Evolutionary conservation across 2,113 vertebrate genomes (phyloP).

Genomic region (Rynchops niger): DNA sequence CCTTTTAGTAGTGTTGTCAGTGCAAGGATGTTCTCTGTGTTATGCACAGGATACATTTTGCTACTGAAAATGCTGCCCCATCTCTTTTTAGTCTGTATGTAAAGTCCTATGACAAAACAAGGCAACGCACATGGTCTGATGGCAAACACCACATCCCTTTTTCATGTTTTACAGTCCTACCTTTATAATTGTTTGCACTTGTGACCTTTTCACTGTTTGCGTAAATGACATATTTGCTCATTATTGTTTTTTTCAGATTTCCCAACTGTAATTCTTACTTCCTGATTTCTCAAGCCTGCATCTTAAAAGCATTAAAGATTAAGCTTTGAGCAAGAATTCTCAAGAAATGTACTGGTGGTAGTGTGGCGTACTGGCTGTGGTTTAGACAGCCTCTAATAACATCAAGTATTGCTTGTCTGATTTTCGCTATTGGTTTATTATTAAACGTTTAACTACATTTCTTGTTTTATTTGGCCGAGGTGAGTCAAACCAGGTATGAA

Average conservation of each 20-base stretch:
- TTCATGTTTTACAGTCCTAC: neutral
- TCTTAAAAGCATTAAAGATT: neutral
- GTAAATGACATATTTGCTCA: neutral
- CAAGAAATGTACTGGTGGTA: neutral
- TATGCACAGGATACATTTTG: neutral
- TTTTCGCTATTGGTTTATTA: neutral
- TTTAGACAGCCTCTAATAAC: neutral
- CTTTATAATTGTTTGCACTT: neutral
- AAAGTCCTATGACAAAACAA: neutral
- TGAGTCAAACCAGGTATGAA: neutral
- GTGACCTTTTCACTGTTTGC: neutral
- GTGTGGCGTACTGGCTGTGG: neutral
- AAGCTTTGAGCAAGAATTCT: neutral
- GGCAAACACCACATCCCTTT: neutral
- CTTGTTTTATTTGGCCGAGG: neutral
- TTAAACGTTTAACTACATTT: neutral
- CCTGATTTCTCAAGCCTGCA: neutral
- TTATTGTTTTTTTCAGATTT: neutral
- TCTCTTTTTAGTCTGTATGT: neutral
- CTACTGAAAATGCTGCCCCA: neutral
- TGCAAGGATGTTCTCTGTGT: neutral
- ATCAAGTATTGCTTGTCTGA: neutral
- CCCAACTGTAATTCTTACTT: neutral
- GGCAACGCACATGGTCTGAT: neutral
- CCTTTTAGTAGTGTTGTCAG: neutral